phyloP scores from a whole-genome alignment of 2,113 vertebrate genomes.

The Herpailurus yagouaroundi region DNA sequence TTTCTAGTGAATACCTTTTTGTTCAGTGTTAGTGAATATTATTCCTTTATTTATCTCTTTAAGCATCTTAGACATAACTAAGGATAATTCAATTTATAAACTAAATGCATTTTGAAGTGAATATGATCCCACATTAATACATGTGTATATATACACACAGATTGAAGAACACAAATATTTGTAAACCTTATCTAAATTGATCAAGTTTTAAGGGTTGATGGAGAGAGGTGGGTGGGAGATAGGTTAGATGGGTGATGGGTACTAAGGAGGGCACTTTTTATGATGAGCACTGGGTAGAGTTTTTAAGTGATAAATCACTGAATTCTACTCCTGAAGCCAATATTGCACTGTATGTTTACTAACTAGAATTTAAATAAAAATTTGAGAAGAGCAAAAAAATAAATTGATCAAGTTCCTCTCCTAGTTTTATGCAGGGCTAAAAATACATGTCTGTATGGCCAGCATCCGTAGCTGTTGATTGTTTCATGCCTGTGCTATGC shows the following conservation, averaged over 20 bases:
- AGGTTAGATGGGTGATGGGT: too few species aligned
- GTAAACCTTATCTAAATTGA: background rate
- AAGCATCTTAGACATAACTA: background rate
- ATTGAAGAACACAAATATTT: background rate
- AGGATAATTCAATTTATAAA: background rate
- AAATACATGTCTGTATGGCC: background rate
- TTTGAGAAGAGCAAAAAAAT: too few species aligned
- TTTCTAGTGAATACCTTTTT: background rate
- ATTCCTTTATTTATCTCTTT: background rate
- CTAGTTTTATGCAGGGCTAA: background rate
- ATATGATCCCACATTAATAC: background rate
- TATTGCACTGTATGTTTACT: too few species aligned
- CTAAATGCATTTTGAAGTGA: slow-evolving; percentile 43
- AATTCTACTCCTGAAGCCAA: too few species aligned
- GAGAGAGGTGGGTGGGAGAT: too few species aligned
- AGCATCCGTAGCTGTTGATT: background rate
- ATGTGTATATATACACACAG: background rate
- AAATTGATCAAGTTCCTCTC: background rate
- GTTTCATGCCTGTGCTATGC: background rate
- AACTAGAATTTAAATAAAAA: too few species aligned
- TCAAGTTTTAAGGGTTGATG: background rate
- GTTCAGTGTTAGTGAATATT: background rate
- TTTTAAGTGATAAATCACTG: too few species aligned
- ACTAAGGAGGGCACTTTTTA: too few species aligned
- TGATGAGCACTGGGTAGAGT: too few species aligned